These are phyloP conservation scores for Aphis gossypii DNA, from an alignment of 1,140 invertebrate genomes.

Conservation along the genomic window DNA sequence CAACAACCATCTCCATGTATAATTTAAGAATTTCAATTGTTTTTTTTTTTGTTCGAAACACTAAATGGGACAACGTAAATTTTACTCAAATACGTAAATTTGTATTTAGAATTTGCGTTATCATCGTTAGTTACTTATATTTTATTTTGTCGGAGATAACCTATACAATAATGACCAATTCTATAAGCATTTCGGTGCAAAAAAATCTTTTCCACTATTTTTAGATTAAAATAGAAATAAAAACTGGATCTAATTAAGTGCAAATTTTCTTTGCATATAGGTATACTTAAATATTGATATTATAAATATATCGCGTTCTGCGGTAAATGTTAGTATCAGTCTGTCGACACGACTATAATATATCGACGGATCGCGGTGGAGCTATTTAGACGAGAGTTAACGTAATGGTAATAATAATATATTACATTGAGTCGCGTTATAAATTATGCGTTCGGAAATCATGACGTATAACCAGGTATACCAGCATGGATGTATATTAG, in stretches of 20 bases:
- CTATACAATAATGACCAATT: no score
- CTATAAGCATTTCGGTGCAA: neutral
- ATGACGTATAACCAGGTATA: neutral
- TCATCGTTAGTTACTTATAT: no score
- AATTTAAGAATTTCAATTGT: no score
- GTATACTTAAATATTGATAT: neutral
- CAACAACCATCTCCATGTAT: neutral
- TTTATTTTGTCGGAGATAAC: no score
- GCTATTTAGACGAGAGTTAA: neutral
- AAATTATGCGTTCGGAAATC: neutral
- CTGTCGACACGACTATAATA: no score
- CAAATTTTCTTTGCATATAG: neutral
- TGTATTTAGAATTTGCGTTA: no score
- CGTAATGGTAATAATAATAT: slow-evolving; percentile 10
- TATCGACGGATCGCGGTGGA: neutral
- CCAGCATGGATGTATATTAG: neutral
- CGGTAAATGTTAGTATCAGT: neutral
- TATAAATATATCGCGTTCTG: neutral
- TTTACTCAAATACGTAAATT: no score
- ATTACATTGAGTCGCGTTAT: neutral
- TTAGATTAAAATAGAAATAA: no score
- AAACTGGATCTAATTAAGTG: no score
- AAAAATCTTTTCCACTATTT: neutral
- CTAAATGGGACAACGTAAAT: neutral
- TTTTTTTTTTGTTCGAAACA: neutral